phyloP scores from a whole-genome alignment of 2,113 vertebrate species.

The Pantherophis guttatus region DNA sequence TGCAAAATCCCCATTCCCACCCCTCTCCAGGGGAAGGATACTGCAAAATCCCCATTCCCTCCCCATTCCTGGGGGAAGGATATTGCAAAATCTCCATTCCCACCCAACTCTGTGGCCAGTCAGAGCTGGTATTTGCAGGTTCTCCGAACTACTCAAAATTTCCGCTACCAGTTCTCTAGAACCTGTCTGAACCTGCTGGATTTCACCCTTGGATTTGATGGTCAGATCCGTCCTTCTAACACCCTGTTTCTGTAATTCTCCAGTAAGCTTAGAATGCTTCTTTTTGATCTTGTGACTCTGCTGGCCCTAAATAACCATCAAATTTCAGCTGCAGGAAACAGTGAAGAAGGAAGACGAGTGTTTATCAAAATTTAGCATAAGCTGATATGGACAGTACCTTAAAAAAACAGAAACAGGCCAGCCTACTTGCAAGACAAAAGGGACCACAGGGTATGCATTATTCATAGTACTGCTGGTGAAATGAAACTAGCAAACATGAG shows the following conservation, averaged over 20 bases:
- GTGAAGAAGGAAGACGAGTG: neutral
- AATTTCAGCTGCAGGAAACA: neutral
- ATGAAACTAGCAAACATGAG: neutral
- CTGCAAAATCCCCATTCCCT: no score
- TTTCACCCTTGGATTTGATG: neutral
- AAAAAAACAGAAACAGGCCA: accelerated
- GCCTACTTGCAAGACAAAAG: neutral
- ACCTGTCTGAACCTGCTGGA: no score
- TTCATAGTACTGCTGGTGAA: neutral
- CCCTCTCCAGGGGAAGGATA: no score
- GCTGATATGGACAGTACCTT: neutral
- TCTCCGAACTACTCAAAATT: no score
- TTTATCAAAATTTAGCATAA: neutral
- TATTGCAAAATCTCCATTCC: no score
- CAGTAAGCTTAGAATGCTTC: neutral
- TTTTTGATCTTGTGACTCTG: neutral
- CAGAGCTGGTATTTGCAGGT: no score
- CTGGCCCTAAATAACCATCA: neutral
- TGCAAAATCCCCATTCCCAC: no score
- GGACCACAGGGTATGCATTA: neutral
- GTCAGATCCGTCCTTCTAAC: neutral
- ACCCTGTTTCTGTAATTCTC: neutral
- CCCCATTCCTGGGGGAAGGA: no score
- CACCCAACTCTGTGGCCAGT: no score
- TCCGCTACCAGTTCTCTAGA: no score